Evolutionary conservation across 2,888 invertebrate species (phyloP), one percentile per base, ranked within the genome.

Genomic region (Linyphia triangularis): DNA sequence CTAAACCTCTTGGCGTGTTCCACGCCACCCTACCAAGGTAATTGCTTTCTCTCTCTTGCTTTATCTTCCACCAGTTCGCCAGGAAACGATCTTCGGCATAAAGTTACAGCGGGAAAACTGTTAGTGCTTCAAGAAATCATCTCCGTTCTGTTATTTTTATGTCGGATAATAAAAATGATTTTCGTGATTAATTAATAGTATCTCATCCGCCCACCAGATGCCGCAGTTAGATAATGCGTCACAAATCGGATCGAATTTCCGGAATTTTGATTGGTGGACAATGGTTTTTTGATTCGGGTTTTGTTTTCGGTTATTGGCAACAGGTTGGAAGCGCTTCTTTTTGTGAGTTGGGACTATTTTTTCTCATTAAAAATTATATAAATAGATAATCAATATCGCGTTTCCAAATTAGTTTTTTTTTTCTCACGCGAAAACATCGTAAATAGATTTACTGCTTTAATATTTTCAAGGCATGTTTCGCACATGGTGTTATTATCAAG

Each of bases 171-270:
- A 75, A 69, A 85, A 81, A 67, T 51, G 26, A n/a, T 51, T 43
- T 69, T 51, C 75, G 69, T 85, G 84, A 73, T 67, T 81, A 88
- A 88, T 81, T 81, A 82, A 82, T 72, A 22, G 85, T 85, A 24
- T 19, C 10, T n/a, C 13, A 4, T 2, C 10, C 75, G 57, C 69
- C 79, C 86, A 81, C 86, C 86, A 88, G 86, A 88, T 88, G 86
- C 73, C 85, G 61, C 40, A 81, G 43, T 57, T 37, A 59, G 70
- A 70, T 61, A 82, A 70, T 19, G 24, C 61, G 57, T 79, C 43
- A 26, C 43, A 63, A 19, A 78, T 10, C n/a, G 79, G 37, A 59
- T 65, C 59, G 10, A 59, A 77, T 85, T 70, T 85, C 85, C 70
- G 70, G 78, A 43, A 61, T 43, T 78, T 59, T 37, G 69, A 81